A percentile compares a stretch with the other conserved stretches of the same genome.
Evolutionary conservation across 1,140 invertebrate genomes (phyloP).

Genomic region (Goniozus legneri): DNA sequence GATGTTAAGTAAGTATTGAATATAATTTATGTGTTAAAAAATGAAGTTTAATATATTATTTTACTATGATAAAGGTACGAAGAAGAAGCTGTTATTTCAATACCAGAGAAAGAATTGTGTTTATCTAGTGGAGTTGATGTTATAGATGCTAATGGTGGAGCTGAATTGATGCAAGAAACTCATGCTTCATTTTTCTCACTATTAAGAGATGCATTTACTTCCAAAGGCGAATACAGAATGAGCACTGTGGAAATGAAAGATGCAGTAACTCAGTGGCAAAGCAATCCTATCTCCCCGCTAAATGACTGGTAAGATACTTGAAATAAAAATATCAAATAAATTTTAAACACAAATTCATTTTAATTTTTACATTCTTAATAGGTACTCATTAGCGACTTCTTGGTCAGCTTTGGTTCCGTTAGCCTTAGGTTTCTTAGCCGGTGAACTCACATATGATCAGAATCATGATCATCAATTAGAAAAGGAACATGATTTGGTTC

Average conservation of each 20-base stretch:
- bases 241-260: constrained; percentile 70
- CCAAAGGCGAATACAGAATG: constrained; percentile 77
- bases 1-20: constrained; percentile 50
- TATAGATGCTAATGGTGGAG: constrained; percentile 35
- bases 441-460: constrained; percentile 63
- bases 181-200: constrained; percentile 80
- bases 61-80: constrained; percentile 32
- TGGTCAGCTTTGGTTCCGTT: constrained; percentile 78
- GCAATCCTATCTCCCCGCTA: constrained; percentile 74
- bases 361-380: constrained; percentile 4
- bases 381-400: constrained; percentile 60
- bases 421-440: constrained; percentile 82
- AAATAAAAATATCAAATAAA: neutral
- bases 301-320: constrained; percentile 85
- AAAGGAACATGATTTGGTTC: constrained; percentile 85
- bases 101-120: constrained; percentile 41
- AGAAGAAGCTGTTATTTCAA: constrained; percentile 30
- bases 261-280: constrained; percentile 74
- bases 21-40: neutral
- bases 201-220: constrained; percentile 76
- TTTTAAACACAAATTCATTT: neutral
- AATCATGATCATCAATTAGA: constrained; percentile 54
- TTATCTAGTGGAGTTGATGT: constrained; percentile 27
- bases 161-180: constrained; percentile 67
- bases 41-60: neutral